Base-by-base conservation (phyloP, 2,888 invertebrate species). In the Noctua fimbriata region DNA sequence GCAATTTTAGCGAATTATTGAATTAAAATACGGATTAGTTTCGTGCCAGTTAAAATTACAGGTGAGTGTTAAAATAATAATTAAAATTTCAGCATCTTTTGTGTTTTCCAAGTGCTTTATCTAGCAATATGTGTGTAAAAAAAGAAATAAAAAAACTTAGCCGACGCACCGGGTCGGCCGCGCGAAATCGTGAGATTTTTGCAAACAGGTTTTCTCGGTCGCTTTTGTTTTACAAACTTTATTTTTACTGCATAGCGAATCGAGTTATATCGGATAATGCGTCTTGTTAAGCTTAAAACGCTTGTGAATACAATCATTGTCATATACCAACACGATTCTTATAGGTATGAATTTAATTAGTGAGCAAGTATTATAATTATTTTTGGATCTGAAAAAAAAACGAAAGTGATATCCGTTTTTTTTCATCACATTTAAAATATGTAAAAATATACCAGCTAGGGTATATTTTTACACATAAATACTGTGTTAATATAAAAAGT, bases 181-280 rank as follows among this genome's bases (percentile, higher is more conserved):
- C 92, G 94, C 92, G 92, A 94, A 93, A 92, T 94, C 93, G 92
- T 93, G 93, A 94, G 94, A 94, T 95, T 96, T 95, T 93, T 90
- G 92, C 92, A 93, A 94, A 94, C 93, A 88, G 95, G 95, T 95
- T 95, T 93, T 88, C 87, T 90, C 91, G 90, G 89, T 84, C 87
- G 86, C 92, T 93, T 92, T 93, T 91, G 90, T 89, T 91, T 93
- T 93, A 90, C 91, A 90, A 91, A 91, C 84, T 91, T 89, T 90
- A 88, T 90, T 90, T 91, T 91, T 87, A 85, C 84, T 91, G 92
- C 91, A 90, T 90, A 89, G 89, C 89, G 90, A 90, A 89, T 86
- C 89, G 88, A 83, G 87, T 86, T 87, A 84, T 85, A 80, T 82
- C 73, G 79, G 88, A 82, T 83, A 81, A 79, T 87, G 82, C 82